A percentile compares a stretch with the other conserved stretches of the same genome.
Evolutionary conservation across 1,140 invertebrate genomes (phyloP).

Genomic region (Bombus difficillimus): DNA sequence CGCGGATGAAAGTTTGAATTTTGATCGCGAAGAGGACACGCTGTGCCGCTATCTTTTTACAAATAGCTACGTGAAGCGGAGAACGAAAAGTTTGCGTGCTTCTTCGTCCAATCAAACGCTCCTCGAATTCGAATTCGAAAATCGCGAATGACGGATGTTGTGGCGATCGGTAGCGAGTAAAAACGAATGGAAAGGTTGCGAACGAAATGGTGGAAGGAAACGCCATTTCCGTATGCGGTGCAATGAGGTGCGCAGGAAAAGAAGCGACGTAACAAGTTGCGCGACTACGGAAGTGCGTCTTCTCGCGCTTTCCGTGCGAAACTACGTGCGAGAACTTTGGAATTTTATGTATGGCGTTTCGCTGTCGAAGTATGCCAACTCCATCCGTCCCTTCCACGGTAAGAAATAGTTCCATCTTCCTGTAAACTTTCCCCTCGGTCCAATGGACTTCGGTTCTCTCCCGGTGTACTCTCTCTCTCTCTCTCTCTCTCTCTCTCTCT

Average conservation of each 20-base stretch:
- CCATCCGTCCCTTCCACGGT: slow-evolving; percentile 48
- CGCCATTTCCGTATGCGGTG: slow-evolving; percentile 1
- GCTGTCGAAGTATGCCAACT: slow-evolving; percentile 74
- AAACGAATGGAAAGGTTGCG: neutral
- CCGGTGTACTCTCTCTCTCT: neutral
- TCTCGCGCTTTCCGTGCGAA: slow-evolving; percentile 44
- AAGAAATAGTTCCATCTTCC: slow-evolving; percentile 77
- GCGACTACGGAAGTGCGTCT: slow-evolving; percentile 54
- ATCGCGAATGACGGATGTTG: too few relatives aligned
- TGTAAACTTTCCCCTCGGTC: slow-evolving; percentile 69
- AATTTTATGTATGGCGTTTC: slow-evolving; percentile 78
- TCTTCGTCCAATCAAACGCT: too few relatives aligned
- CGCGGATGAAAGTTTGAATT: too few relatives aligned
- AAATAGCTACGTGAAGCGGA: too few relatives aligned
- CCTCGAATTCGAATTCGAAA: too few relatives aligned
- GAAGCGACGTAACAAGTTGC: slow-evolving; percentile 54
- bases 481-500: too few relatives aligned
- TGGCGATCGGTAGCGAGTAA: neutral
- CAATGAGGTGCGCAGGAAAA: neutral
- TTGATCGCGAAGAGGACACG: fast-evolving
- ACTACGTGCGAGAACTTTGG: slow-evolving; percentile 72
- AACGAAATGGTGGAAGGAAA: neutral
- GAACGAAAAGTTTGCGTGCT: too few relatives aligned
- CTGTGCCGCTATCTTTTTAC: too few relatives aligned
- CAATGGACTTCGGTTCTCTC: slow-evolving; percentile 46